Conservation (phyloP, 2,113 vertebrate species). For the Pitta sordida region DNA sequence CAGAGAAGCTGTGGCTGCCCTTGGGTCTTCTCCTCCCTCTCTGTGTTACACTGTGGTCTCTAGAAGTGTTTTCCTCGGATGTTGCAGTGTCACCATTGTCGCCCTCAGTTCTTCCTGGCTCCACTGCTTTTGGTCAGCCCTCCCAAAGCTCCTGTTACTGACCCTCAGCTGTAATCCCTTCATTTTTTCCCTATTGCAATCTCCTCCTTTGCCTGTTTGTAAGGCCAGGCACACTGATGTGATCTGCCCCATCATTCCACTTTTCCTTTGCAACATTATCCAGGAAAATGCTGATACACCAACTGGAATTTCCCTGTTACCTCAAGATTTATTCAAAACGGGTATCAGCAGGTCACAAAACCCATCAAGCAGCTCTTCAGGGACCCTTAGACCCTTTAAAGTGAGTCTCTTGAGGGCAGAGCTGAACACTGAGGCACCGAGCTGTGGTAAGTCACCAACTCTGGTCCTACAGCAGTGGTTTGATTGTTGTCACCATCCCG, state of each 20-base stretch:
- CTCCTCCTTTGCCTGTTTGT: background rate
- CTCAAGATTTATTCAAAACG: background rate
- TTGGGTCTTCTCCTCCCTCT: background rate
- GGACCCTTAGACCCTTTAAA: background rate
- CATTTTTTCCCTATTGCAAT: rapidly evolving
- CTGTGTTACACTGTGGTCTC: rapidly evolving
- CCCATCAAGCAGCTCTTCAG: background rate
- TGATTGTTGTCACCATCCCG: background rate
- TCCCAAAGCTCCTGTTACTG: rapidly evolving
- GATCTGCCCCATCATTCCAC: background rate
- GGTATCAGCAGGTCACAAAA: background rate
- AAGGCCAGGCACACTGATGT: background rate
- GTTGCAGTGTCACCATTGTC: background rate
- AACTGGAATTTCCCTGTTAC: background rate
- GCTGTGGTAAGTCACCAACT: background rate
- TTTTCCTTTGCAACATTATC: background rate
- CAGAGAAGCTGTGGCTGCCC: too few relatives aligned
- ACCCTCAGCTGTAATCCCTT: background rate
- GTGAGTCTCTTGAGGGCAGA: background rate
- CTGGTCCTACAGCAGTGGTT: background rate
- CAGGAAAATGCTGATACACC: background rate
- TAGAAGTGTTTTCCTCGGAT: background rate
- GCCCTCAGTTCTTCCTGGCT: rapidly evolving
- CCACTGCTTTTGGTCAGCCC: background rate
- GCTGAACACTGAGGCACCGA: rapidly evolving